Conservation (phyloP, 1,140 invertebrate species). For the Drosophila suzukii region DNA sequence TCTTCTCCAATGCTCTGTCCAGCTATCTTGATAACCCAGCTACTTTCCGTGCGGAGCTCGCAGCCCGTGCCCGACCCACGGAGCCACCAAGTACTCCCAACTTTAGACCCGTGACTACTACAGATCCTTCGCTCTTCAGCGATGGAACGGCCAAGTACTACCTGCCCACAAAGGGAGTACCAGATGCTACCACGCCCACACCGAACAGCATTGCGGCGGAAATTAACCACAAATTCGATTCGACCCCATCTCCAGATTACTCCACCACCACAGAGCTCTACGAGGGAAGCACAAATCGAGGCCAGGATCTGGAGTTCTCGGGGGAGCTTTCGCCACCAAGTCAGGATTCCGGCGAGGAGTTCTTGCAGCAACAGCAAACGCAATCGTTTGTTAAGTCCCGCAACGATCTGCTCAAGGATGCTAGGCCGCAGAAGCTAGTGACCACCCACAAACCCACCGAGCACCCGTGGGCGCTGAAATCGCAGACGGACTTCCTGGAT, state of each 20-base stretch:
- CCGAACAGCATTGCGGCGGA: conserved; percentile 84
- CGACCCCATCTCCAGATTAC: conserved; percentile 57
- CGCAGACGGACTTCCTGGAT: conserved; percentile 85
- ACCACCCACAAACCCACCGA: conserved; percentile 84
- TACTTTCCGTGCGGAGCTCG: conserved; percentile 89
- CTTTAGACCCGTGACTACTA: conserved; percentile 65
- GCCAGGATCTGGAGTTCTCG: conserved; percentile 66
- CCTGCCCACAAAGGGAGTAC: conserved; percentile 72
- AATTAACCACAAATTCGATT: conserved; percentile 84
- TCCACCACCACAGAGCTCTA: conserved; percentile 63
- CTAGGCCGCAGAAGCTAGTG: conserved; percentile 64
- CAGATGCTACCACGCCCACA: conserved; percentile 73
- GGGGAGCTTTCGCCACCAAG: conserved; percentile 66
- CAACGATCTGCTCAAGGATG: conserved; percentile 68
- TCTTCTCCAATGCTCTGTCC: conserved; percentile 92
- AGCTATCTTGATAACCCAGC: conserved; percentile 92
- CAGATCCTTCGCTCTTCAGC: conserved; percentile 66
- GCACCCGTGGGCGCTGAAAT: conserved; percentile 72
- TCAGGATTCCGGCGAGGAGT: conserved; percentile 72
- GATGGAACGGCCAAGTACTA: conserved; percentile 77
- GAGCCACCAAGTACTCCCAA: conserved; percentile 86
- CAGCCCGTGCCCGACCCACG: conserved; percentile 90
- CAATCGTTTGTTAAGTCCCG: conserved; percentile 80
- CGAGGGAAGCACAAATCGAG: conserved; percentile 62
- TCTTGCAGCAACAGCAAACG: conserved; percentile 78